Conservation (phyloP, 2,888 invertebrate species). For the Beris chalybata region DNA sequence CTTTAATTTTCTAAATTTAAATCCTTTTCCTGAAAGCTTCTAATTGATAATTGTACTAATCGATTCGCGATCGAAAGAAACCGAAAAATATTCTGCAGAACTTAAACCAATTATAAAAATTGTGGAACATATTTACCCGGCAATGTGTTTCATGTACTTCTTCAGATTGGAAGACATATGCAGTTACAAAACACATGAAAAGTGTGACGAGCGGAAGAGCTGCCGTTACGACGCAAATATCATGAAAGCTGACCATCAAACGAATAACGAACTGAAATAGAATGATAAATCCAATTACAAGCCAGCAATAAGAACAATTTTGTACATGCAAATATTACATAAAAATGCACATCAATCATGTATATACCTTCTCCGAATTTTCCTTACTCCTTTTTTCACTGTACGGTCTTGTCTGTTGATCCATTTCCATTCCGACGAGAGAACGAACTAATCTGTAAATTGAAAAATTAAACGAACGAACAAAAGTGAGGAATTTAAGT, state of each 20-base stretch:
- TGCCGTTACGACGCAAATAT: conserved; percentile 80
- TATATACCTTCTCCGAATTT: conserved; percentile 9
- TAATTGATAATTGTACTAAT: no score
- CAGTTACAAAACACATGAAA: conserved; percentile 84
- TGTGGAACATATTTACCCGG: conserved; percentile 65
- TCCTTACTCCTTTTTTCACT: conserved; percentile 21
- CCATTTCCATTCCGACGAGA: conserved; percentile 9
- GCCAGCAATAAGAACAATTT: not conserved
- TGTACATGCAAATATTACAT: not conserved
- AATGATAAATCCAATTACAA: not conserved
- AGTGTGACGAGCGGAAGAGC: conserved; percentile 83
- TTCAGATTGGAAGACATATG: conserved; percentile 87
- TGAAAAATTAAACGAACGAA: no score
- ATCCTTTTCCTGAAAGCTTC: no score
- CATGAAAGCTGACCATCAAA: conserved; percentile 73
- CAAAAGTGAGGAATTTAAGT: no score
- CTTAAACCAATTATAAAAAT: no score
- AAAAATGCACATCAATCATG: not conserved
- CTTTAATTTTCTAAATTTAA: no score
- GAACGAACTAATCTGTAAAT: no score
- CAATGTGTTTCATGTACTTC: conserved; percentile 95
- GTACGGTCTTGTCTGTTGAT: conserved; percentile 23
- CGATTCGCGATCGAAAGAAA: no score
- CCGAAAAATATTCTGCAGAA: no score
- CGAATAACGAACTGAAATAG: conserved; percentile 64